These are phyloP conservation scores for Allolobophora icterica DNA, from an alignment of 2,888 invertebrate genomes.

Conservation along the genomic window DNA sequence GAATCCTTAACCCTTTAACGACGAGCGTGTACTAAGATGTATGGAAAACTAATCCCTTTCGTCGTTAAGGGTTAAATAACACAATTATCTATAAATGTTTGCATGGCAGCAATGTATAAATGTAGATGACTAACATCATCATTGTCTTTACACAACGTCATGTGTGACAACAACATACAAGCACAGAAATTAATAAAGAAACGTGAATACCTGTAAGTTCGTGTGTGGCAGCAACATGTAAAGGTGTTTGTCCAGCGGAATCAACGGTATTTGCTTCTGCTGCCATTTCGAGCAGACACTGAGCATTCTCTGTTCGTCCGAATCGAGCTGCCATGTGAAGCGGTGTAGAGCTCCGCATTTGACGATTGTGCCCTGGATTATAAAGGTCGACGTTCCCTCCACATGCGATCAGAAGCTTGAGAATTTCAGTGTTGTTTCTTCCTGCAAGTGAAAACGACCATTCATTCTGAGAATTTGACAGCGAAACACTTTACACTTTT, in stretches of 20 bases:
- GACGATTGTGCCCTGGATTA: constrained; percentile 13
- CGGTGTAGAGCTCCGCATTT: constrained; percentile 43
- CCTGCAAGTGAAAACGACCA: not conserved
- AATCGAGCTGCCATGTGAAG: constrained; percentile 53
- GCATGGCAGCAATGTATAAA: too few species aligned
- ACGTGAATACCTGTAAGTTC: constrained; percentile 35
- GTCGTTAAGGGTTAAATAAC: too few species aligned
- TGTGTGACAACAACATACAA: too few species aligned
- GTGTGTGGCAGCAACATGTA: constrained; percentile 37
- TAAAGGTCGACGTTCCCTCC: constrained; percentile 27
- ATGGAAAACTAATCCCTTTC: too few species aligned
- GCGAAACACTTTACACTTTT: not conserved
- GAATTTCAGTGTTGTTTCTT: constrained; percentile 30
- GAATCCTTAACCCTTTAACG: too few species aligned
- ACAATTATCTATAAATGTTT: too few species aligned
- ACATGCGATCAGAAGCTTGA: not conserved
- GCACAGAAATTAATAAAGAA: not conserved
- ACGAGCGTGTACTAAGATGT: too few species aligned
- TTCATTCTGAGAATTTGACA: too few species aligned
- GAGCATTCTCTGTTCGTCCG: constrained; percentile 49
- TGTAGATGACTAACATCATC: too few species aligned
- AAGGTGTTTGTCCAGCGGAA: constrained; percentile 34
- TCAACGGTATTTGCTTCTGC: constrained; percentile 47
- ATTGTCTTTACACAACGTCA: too few species aligned
- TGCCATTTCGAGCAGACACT: constrained; percentile 48